Evolutionary conservation across 2,797 vertebrate genomes (phyloP), one percentile per base, ranked within the genome.

Genomic region (Lerista edwardsae): DNA sequence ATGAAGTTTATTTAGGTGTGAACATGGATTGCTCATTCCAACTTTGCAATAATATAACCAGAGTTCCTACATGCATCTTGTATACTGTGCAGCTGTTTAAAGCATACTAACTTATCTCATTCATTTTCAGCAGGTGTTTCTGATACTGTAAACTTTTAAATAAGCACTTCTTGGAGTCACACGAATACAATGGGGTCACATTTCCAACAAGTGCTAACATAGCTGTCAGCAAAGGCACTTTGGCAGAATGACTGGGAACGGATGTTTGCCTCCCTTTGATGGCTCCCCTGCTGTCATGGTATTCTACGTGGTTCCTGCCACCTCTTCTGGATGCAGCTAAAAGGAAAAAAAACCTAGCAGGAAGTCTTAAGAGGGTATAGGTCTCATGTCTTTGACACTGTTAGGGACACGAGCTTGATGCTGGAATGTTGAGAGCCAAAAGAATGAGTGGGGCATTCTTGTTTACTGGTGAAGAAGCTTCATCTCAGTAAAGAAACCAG

Each of bases 101-200:
- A 75, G 51, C 73, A 31, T 41, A n/a, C 36, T 91, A 84, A 84
- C 90, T 79, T 80, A 62, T 15, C 86, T 88, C 34, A 3, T 90
- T 92, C 84, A 91, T 89, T 92, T 92, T 0, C 67, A 92, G 87
- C 93, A 94, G 92, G 94, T 94, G 94, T 91, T 94, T 94, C 91
- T 94, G 91, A 92, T 92, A 93, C 91, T 90, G 88, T 91, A 83
- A 91, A 88, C 79, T 91, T 89, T 88, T 90, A 92, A 92, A 94
- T 27, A 85, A 93, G 90, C 80, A 2, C 85, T 79, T 87, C 92
- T 92, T 93, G 92, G 86, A 88, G 90, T 90, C 88, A 85, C 76
- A 87, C 76, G 77, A 86, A 93, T 89, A 92, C 86, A 93, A 84
- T 93, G 61, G 59, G 84, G 83, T 85, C 25, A 86, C 25, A 2